phyloP scores from a whole-genome alignment of 1,140 invertebrate genomes.

The honey bee (Apis mellifera) region Amel_HAv3.1 CM009944.2:6185001-6185500 shows the following conservation, averaged over 20 bases:
- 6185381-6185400: too few relatives aligned
- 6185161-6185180: constrained; percentile 58
- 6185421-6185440: too few relatives aligned
- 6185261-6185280: constrained; percentile 52
- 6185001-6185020: not conserved
- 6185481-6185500: too few relatives aligned
- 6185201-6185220: constrained; percentile 65
- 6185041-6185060: not conserved
- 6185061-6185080: not conserved
- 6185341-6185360: too few relatives aligned
- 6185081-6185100: constrained; percentile 23
- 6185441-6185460: too few relatives aligned
- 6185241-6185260: constrained; percentile 23
- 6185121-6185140: constrained; percentile 19
- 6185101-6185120: not conserved
- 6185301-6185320: constrained; percentile 30
- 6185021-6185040: not conserved
- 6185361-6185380: too few relatives aligned
- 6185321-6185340: not conserved
- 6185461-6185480: too few relatives aligned
- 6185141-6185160: constrained; percentile 38
- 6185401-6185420: too few relatives aligned
- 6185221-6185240: constrained; percentile 47
- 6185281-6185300: constrained; percentile 53
- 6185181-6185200: constrained; percentile 67